phyloP scores from a whole-genome alignment of 2,888 invertebrate species.

The Autographa pulchrina region DNA sequence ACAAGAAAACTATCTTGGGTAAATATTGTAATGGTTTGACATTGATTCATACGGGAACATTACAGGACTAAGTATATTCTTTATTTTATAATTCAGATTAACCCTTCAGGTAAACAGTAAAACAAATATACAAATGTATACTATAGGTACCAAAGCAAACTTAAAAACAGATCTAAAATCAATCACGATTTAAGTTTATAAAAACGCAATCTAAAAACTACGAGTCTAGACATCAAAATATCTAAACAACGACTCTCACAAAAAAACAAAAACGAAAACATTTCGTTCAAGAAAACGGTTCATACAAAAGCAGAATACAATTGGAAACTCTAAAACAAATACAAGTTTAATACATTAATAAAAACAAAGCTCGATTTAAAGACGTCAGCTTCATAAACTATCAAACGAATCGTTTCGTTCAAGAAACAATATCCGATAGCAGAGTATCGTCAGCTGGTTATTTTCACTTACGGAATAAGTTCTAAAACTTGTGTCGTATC shows the following conservation, averaged over 20 bases:
- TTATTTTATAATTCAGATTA: neutral
- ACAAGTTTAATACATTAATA: slow-evolving; percentile 9
- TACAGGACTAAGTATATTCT: neutral
- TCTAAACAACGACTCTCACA: neutral
- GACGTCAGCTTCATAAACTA: slow-evolving; percentile 43
- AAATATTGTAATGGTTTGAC: no score
- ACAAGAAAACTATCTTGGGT: neutral
- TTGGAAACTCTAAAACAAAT: slow-evolving; percentile 14
- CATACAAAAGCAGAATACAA: neutral
- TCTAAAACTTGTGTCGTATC: slow-evolving; percentile 58
- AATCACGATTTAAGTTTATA: slow-evolving; percentile 2
- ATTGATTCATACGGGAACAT: no score
- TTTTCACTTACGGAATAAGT: slow-evolving; percentile 62
- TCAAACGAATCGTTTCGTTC: slow-evolving; percentile 45
- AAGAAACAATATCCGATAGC: slow-evolving; percentile 54
- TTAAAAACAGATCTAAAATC: neutral
- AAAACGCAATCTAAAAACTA: neutral
- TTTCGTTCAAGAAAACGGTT: neutral
- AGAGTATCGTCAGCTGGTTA: slow-evolving; percentile 55
- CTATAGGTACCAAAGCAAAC: neutral
- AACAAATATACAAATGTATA: neutral
- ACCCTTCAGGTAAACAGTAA: neutral
- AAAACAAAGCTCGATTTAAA: slow-evolving; percentile 27
- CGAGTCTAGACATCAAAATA: neutral
- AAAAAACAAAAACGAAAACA: neutral